phyloP scores from a whole-genome alignment of 1,140 invertebrate species.

The Ctenoplectra terminalis region DNA sequence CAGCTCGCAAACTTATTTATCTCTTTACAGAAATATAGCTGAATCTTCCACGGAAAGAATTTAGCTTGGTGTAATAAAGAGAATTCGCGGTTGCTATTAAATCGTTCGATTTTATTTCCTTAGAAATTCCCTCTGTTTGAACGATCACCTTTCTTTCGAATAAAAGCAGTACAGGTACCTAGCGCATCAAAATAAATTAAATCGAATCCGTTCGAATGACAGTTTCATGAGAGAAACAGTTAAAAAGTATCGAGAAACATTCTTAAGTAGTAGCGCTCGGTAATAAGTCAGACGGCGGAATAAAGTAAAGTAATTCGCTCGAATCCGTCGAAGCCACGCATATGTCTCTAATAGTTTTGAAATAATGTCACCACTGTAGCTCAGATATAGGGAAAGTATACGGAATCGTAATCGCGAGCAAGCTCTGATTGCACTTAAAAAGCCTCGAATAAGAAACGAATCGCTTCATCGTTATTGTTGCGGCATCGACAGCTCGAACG shows the following conservation, averaged over 20 bases:
- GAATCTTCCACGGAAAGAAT: conserved; percentile 60
- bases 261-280: neutral
- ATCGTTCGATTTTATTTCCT: conserved; percentile 34
- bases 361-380: neutral
- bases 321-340: too few relatives aligned
- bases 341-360: neutral
- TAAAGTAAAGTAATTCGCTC: neutral
- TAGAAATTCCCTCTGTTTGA: neutral
- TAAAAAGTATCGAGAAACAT: neutral
- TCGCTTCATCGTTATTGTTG: conserved; percentile 37
- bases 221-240: neutral
- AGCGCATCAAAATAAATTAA: neutral
- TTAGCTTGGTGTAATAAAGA: conserved; percentile 58
- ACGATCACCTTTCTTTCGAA: neutral
- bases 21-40: conserved; percentile 59
- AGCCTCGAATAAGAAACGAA: conserved; percentile 4
- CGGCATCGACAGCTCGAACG: conserved; percentile 37
- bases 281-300: neutral
- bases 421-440: conserved; percentile 17
- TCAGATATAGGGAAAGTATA: neutral
- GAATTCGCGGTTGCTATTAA: conserved; percentile 48
- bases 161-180: neutral
- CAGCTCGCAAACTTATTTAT: conserved; percentile 63
- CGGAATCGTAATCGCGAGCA: neutral
- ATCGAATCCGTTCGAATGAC: neutral